phyloP scores from a whole-genome alignment of 2,888 invertebrate genomes.

The Anaspis maculata region DNA sequence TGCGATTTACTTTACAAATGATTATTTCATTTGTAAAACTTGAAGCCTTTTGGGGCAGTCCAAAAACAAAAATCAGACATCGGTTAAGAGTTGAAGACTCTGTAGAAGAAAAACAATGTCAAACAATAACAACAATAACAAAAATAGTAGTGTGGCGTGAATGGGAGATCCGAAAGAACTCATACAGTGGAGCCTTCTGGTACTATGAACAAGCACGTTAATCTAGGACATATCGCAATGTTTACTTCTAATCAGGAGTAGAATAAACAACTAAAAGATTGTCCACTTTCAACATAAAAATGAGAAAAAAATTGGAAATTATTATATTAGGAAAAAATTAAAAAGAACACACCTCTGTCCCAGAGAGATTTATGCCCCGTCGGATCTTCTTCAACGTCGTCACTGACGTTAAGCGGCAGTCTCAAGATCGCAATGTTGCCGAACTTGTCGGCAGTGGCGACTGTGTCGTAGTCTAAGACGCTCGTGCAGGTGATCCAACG shows the following conservation, averaged over 20 bases:
- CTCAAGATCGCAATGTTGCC: conserved; percentile 84
- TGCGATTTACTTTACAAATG: no score
- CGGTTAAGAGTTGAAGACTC: background rate
- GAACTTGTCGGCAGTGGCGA: conserved; percentile 96
- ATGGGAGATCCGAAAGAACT: conserved; percentile 11
- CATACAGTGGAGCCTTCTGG: conserved; percentile 4
- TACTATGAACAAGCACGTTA: conserved; percentile 13
- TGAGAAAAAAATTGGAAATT: conserved; percentile 9
- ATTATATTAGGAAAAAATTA: conserved; percentile 1
- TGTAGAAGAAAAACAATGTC: background rate
- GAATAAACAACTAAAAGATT: no score
- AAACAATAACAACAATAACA: no score
- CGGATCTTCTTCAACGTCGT: conserved; percentile 99
- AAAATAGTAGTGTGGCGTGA: conserved; percentile 9
- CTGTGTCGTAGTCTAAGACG: conserved; percentile 91
- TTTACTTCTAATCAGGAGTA: conserved; percentile 7
- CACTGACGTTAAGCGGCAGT: conserved; percentile 82
- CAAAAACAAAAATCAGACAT: background rate
- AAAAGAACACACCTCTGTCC: conserved; percentile 58
- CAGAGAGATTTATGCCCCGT: conserved; percentile 97
- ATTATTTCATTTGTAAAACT: no score
- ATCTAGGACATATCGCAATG: conserved; percentile 12
- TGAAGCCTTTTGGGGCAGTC: no score
- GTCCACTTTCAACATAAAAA: no score
- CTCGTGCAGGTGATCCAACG: conserved; percentile 91